Percentiles rank a stretch among this genome's conserved stretches.
These are phyloP conservation scores for Tubulanus polymorphus DNA, from an alignment of 2,888 invertebrate species.

Conservation along the genomic window DNA sequence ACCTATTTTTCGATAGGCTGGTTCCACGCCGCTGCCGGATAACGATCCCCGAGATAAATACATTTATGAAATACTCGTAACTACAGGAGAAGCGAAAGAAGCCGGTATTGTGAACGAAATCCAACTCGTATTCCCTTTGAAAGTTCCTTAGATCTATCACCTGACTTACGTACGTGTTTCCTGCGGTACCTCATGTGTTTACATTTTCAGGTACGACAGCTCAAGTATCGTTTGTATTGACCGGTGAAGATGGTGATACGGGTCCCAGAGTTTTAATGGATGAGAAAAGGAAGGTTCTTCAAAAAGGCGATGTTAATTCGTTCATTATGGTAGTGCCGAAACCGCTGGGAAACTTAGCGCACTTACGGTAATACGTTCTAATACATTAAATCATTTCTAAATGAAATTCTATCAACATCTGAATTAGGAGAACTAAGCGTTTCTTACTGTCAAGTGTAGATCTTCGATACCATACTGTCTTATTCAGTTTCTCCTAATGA, in stretches of 20 bases:
- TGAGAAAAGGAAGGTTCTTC: slow-evolving; percentile 37
- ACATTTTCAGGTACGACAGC: slow-evolving; percentile 21
- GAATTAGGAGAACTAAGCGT: too few relatives aligned
- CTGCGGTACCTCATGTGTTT: not conserved
- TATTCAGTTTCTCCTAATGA: too few relatives aligned
- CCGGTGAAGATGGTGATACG: slow-evolving; percentile 44
- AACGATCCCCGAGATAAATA: slow-evolving; percentile 45
- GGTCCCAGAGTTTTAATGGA: slow-evolving; percentile 32
- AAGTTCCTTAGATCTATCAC: too few relatives aligned
- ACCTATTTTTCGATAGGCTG: slow-evolving; percentile 29
- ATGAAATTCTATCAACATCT: too few relatives aligned
- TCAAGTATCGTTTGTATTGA: slow-evolving; percentile 34
- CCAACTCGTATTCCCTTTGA: too few relatives aligned
- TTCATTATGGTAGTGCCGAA: slow-evolving; percentile 44
- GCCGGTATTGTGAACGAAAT: too few relatives aligned
- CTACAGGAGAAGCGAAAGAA: slow-evolving; percentile 34
- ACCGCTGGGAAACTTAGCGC: slow-evolving; percentile 17
- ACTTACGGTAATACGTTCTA: too few relatives aligned
- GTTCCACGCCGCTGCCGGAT: slow-evolving; percentile 43
- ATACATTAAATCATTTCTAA: too few relatives aligned
- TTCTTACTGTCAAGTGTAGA: too few relatives aligned
- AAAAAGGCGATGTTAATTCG: slow-evolving; percentile 37
- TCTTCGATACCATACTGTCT: too few relatives aligned
- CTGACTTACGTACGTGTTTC: too few relatives aligned
- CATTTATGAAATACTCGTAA: slow-evolving; percentile 47